Evolutionary conservation across 1,140 invertebrate species (phyloP).

Genomic region (Stratiolaelaps scimitus): DNA sequence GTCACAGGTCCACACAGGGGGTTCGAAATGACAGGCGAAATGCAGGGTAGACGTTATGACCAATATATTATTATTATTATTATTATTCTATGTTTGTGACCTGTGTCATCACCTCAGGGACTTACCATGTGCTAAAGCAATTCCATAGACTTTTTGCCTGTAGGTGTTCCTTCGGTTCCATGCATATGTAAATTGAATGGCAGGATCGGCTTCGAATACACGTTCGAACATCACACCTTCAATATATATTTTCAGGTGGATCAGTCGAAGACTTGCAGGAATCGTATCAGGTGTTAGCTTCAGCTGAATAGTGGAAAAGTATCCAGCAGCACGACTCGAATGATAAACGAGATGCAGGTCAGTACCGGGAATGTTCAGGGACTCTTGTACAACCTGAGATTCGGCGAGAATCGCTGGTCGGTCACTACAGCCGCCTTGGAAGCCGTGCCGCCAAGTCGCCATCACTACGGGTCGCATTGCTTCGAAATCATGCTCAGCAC

Average conservation of each 20-base stretch:
- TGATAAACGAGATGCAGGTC: conserved; percentile 44
- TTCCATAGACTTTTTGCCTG: conserved; percentile 58
- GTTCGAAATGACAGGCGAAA: too few species aligned
- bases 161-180: conserved; percentile 48
- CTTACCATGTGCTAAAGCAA: conserved; percentile 54
- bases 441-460: conserved; percentile 68
- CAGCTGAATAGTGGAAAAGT: conserved; percentile 44
- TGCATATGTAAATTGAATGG: conserved; percentile 45
- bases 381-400: conserved; percentile 87
- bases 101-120: too few species aligned
- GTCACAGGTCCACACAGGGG: too few species aligned
- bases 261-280: conserved; percentile 39
- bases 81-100: too few species aligned
- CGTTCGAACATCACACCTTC: conserved; percentile 44
- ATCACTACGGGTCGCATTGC: conserved; percentile 58
- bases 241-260: conserved; percentile 41
- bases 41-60: too few species aligned
- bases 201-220: conserved; percentile 45
- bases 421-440: conserved; percentile 64
- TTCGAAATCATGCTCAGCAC: conserved; percentile 71
- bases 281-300: conserved; percentile 43
- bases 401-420: conserved; percentile 70
- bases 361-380: conserved; percentile 74
- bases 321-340: conserved; percentile 42
- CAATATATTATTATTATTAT: too few species aligned